These are phyloP conservation scores for Ophion ellenae DNA, from an alignment of 2,888 invertebrate genomes.

Conservation along the genomic window DNA sequence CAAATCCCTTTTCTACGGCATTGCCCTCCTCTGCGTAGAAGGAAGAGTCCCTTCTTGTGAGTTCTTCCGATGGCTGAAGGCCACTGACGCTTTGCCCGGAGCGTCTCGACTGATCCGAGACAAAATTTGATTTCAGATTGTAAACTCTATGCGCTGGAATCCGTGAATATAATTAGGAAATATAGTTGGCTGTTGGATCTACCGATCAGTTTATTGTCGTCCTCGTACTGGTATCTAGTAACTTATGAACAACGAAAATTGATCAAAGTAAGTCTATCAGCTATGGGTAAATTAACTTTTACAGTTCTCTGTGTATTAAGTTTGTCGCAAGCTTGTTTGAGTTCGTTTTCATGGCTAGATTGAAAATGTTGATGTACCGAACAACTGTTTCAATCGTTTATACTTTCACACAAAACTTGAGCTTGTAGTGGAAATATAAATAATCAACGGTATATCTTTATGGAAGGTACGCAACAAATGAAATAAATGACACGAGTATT, in stretches of 20 bases:
- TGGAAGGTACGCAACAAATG: too few relatives aligned
- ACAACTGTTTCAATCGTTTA: too few relatives aligned
- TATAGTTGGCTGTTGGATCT: slow-evolving; percentile 94
- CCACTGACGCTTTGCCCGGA: neutral
- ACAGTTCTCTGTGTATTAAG: too few relatives aligned
- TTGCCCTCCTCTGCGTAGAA: slow-evolving; percentile 91
- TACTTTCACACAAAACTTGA: too few relatives aligned
- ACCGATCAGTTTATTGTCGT: slow-evolving; percentile 91
- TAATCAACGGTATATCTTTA: too few relatives aligned
- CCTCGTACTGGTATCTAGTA: slow-evolving; percentile 89
- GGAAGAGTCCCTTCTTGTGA: slow-evolving; percentile 90
- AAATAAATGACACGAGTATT: too few relatives aligned
- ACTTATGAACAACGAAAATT: slow-evolving; percentile 79
- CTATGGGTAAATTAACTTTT: too few relatives aligned
- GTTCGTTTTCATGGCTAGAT: neutral
- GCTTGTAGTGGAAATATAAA: too few relatives aligned
- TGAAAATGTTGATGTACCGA: too few relatives aligned
- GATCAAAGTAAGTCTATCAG: slow-evolving; percentile 75
- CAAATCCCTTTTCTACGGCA: slow-evolving; percentile 92
- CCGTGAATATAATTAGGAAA: slow-evolving; percentile 93
- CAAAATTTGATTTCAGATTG: slow-evolving; percentile 87
- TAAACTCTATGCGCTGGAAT: slow-evolving; percentile 92
- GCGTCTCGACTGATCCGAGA: neutral
- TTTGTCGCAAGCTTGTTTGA: neutral
- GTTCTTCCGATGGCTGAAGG: slow-evolving; percentile 75